Evolutionary conservation across 2,797 vertebrate genomes (phyloP).

Genomic region (Xiphophorus birchmanni): DNA sequence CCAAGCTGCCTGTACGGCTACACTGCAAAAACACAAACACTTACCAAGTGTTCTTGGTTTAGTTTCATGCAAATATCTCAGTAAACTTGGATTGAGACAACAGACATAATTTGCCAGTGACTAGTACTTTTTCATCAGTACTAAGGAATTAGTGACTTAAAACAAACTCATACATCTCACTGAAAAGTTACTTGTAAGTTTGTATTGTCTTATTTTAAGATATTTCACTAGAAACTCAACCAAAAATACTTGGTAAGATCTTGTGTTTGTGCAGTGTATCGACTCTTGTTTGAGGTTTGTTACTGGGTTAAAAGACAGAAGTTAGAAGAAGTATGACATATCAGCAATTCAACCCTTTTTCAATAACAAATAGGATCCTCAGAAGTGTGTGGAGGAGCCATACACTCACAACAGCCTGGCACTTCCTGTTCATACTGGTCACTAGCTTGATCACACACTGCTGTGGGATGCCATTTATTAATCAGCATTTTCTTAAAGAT

Average conservation of each 20-base stretch:
- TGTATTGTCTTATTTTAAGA: too few relatives aligned
- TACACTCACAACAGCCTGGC: neutral
- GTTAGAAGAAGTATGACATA: neutral
- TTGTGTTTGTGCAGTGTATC: neutral
- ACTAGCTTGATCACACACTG: neutral
- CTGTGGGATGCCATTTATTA: neutral
- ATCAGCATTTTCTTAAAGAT: neutral
- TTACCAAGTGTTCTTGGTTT: too few relatives aligned
- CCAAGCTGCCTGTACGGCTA: neutral
- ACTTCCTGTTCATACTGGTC: neutral
- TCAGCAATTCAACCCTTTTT: neutral
- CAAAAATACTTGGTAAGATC: too few relatives aligned
- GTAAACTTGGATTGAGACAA: too few relatives aligned
- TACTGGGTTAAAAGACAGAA: neutral
- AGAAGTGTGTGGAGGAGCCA: neutral
- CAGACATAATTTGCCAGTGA: too few relatives aligned
- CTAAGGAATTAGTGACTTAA: too few relatives aligned
- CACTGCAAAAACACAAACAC: too few relatives aligned
- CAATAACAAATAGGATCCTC: neutral
- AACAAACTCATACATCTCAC: too few relatives aligned
- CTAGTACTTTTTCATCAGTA: too few relatives aligned
- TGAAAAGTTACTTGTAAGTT: too few relatives aligned
- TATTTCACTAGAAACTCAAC: too few relatives aligned
- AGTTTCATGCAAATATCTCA: too few relatives aligned
- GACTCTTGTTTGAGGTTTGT: neutral